Base-by-base conservation (phyloP, 2,888 invertebrate genomes). In the Spisula solida region DNA sequence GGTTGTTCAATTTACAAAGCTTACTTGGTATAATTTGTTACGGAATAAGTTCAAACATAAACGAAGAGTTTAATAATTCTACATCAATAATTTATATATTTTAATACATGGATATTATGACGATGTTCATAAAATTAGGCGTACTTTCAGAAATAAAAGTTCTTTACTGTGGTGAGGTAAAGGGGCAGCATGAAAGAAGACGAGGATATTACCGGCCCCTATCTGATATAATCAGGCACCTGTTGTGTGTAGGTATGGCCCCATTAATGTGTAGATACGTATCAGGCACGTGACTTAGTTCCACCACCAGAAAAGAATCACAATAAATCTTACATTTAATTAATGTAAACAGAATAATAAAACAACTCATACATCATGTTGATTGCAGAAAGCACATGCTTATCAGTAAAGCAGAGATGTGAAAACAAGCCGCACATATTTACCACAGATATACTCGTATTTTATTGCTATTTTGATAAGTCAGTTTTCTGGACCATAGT, bases 281-380 rank as follows among this genome's bases (percentile, higher is more conserved):
- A 85, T 85, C 85, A 25, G 31, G 79, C 85, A 79, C 34, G 79
- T 85, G 79, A 55, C 78, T 79, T n/a, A 12, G 51, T 14, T 20
- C 34, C 14, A 16, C n/a, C 78, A 41, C 12, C 78, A 85, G 29
- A 85, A 78, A 55, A 78, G 31, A 85, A 79, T 25, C 41, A 51
- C 29, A 18, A 47, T 79, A 85, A 85, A 85, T 85, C 34, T 55
- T 79, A 34, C 56, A 51, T 85, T 41, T 79, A 85, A 85, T 85
- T 85, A 85, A 85, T 55, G 4, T 51, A 8, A 55, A 79, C 55
- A 12, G 78, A 79, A 55, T 85, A 79, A 85, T 85, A 79, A 85
- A 85, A 79, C 14, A 6, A 85, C 85, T 34, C 31, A 85, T 85
- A 34, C 78, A 29, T 85, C 85, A 85, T 31, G 20, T 56, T 85